phyloP scores from a whole-genome alignment of 2,888 invertebrate species.

The Cenopis cana region DNA sequence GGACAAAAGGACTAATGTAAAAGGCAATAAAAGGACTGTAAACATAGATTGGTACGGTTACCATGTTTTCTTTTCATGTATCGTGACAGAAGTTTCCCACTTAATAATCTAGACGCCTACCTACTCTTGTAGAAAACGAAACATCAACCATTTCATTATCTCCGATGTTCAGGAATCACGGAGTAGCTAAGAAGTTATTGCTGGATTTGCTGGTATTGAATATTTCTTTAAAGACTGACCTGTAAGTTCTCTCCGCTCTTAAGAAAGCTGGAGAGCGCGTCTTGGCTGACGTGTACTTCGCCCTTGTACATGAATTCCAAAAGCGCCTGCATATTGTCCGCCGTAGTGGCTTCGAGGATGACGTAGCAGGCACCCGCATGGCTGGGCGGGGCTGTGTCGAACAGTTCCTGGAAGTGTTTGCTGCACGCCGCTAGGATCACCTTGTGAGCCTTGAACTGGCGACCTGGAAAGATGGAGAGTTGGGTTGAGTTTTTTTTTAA shows the following conservation, averaged over 20 bases:
- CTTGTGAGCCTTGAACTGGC: slow-evolving; percentile 96
- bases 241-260: slow-evolving; percentile 96
- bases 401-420: slow-evolving; percentile 96
- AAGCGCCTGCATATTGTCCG: slow-evolving; percentile 95
- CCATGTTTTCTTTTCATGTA: too few species aligned
- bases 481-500: background rate
- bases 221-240: slow-evolving; percentile 73
- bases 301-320: slow-evolving; percentile 98
- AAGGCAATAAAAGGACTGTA: too few species aligned
- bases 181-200: too few species aligned
- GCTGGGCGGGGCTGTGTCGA: slow-evolving; percentile 93
- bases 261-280: slow-evolving; percentile 95
- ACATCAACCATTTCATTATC: too few species aligned
- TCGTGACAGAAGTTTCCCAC: too few species aligned
- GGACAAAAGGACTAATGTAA: too few species aligned
- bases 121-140: too few species aligned
- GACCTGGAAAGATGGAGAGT: slow-evolving; percentile 84
- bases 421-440: slow-evolving; percentile 96
- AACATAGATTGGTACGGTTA: too few species aligned
- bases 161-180: too few species aligned
- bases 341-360: slow-evolving; percentile 95
- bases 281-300: slow-evolving; percentile 96
- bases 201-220: background rate
- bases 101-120: too few species aligned
- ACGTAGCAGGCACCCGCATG: slow-evolving; percentile 92